Percentiles rank a stretch among this genome's conserved stretches.
These are phyloP conservation scores for Heteropelma amictum DNA, from an alignment of 2,888 invertebrate genomes.

Conservation along the genomic window DNA sequence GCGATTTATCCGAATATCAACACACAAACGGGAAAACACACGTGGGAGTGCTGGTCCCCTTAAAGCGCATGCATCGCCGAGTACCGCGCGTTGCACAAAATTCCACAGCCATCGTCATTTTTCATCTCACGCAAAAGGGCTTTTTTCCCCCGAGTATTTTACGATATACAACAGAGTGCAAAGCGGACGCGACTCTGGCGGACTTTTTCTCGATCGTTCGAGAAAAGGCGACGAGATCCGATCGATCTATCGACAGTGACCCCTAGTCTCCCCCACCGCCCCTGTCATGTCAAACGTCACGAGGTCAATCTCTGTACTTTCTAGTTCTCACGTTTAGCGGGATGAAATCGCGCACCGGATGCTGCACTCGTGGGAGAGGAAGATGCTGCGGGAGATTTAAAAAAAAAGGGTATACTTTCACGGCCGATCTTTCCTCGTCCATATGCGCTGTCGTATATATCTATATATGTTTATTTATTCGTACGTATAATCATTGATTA, in stretches of 20 bases:
- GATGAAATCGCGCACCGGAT: slow-evolving; percentile 47
- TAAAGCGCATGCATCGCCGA: not conserved
- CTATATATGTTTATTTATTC: no score
- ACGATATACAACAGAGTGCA: no score
- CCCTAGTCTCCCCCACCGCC: slow-evolving; percentile 29
- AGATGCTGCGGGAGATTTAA: slow-evolving; percentile 8
- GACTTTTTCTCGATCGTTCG: slow-evolving; percentile 26
- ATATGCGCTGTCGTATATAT: not conserved
- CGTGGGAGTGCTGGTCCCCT: no score
- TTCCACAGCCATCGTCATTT: not conserved
- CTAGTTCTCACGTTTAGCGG: slow-evolving; percentile 70
- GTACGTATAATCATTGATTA: no score
- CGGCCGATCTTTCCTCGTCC: slow-evolving; percentile 46
- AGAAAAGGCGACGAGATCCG: no score
- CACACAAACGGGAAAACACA: not conserved
- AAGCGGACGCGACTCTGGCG: no score
- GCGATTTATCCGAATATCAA: slow-evolving; percentile 12
- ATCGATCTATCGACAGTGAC: slow-evolving; percentile 64
- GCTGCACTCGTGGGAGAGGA: slow-evolving; percentile 31
- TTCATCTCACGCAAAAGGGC: slow-evolving; percentile 1
- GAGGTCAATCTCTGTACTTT: slow-evolving; percentile 71
- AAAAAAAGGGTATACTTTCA: slow-evolving; percentile 50
- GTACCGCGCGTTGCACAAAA: not conserved
- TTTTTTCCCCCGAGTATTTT: no score
- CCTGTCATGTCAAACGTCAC: slow-evolving; percentile 14